These are phyloP conservation scores for Ellobium chinense DNA, from an alignment of 2,888 invertebrate genomes.

Conservation along the genomic window DNA sequence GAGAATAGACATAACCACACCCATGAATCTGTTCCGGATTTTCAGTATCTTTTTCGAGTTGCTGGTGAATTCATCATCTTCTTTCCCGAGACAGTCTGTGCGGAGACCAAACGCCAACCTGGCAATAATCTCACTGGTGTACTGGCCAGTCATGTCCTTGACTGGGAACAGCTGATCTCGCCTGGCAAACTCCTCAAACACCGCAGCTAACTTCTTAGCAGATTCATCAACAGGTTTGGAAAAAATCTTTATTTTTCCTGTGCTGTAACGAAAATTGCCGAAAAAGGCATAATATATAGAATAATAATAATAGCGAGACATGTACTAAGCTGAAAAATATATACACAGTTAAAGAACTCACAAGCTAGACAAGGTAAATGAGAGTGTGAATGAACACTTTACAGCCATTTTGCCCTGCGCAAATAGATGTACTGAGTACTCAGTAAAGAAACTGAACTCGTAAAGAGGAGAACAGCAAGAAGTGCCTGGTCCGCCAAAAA, in stretches of 20 bases:
- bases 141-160: background rate
- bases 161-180: background rate
- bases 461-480: too few relatives aligned
- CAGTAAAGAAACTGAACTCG: too few relatives aligned
- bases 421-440: too few relatives aligned
- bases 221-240: background rate
- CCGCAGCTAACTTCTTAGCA: background rate
- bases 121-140: background rate
- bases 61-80: conserved; percentile 10
- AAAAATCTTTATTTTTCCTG: conserved; percentile 1
- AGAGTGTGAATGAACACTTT: background rate
- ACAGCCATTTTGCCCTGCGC: too few relatives aligned
- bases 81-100: conserved; percentile 4
- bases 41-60: background rate
- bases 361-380: background rate
- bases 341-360: background rate
- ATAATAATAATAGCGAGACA: too few relatives aligned
- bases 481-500: too few relatives aligned
- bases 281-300: background rate
- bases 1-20: background rate
- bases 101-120: background rate
- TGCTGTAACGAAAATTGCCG: background rate
- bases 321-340: too few relatives aligned
- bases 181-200: background rate
- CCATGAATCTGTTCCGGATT: background rate